phyloP scores from a whole-genome alignment of 1,140 invertebrate species.

The Dufourea novaeangliae region DNA sequence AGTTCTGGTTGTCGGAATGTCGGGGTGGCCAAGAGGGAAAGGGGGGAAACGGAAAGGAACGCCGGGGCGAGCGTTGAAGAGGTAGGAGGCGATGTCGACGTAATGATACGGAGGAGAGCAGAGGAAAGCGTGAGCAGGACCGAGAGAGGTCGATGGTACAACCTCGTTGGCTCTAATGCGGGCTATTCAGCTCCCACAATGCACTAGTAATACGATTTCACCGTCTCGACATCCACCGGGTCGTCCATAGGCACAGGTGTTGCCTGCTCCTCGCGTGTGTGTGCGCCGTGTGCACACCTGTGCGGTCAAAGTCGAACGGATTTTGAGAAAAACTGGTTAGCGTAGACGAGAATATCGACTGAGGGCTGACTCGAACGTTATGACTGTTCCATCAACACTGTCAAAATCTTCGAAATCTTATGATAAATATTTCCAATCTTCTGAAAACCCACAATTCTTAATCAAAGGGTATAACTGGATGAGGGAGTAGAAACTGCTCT shows the following conservation, averaged over 20 bases:
- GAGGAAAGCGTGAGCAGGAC: slow-evolving; percentile 40
- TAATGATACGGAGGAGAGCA: slow-evolving; percentile 49
- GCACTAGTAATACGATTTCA: slow-evolving; percentile 80
- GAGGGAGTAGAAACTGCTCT: too few species aligned
- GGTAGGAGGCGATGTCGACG: slow-evolving; percentile 37
- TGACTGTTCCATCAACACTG: too few species aligned
- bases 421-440: too few species aligned
- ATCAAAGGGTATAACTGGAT: too few species aligned
- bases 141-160: slow-evolving; percentile 61
- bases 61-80: slow-evolving; percentile 30
- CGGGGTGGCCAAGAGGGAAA: background rate
- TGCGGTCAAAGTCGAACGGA: background rate
- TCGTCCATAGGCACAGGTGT: slow-evolving; percentile 41
- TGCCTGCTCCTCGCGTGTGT: background rate
- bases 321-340: background rate
- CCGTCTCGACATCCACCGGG: slow-evolving; percentile 49
- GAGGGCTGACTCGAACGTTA: background rate
- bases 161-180: slow-evolving; percentile 79
- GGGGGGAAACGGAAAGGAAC: slow-evolving; percentile 6
- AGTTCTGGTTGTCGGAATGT: slow-evolving; percentile 19
- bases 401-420: too few species aligned
- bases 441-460: too few species aligned
- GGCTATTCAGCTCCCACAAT: slow-evolving; percentile 79
- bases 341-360: background rate
- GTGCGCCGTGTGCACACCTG: background rate